Evolutionary conservation across 2,888 invertebrate species (phyloP).

Genomic region (Cataglyphis livida): DNA sequence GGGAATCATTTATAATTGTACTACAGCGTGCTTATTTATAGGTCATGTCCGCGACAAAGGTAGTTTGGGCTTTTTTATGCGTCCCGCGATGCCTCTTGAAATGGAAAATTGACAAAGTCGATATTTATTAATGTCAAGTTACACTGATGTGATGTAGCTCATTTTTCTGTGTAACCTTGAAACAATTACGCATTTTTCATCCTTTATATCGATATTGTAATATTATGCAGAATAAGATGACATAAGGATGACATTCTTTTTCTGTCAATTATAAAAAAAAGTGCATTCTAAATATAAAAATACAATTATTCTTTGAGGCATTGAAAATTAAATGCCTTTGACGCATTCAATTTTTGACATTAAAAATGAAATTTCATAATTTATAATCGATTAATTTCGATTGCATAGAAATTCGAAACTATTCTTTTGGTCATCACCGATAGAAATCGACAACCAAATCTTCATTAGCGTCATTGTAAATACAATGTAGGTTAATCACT

Average conservation of each 20-base stretch:
- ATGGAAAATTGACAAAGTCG: conserved; percentile 30
- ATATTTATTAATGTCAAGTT: conserved; percentile 31
- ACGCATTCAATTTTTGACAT: background rate
- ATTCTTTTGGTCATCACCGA: background rate
- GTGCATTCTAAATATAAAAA: background rate
- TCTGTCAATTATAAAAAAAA: background rate
- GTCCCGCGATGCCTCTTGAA: conserved; percentile 14
- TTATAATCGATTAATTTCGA: background rate
- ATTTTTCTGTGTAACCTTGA: background rate
- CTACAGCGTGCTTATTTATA: conserved; percentile 39
- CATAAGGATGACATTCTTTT: background rate
- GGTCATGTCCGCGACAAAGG: background rate
- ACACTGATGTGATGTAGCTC: background rate
- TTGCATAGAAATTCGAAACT: background rate
- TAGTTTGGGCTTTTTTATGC: conserved; percentile 17
- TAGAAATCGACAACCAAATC: conserved; percentile 53
- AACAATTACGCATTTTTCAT: conserved; percentile 14
- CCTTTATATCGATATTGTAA: background rate
- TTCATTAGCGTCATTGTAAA: conserved; percentile 71
- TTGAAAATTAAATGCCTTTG: background rate
- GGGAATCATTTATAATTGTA: conserved; percentile 50
- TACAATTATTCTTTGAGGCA: background rate
- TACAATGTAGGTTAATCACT: conserved; percentile 71
- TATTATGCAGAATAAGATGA: background rate
- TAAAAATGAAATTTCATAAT: background rate